Evolutionary conservation across 2,888 invertebrate genomes (phyloP), one percentile per base, ranked within the genome.

Genomic region (Drosophila gaucha): DNA sequence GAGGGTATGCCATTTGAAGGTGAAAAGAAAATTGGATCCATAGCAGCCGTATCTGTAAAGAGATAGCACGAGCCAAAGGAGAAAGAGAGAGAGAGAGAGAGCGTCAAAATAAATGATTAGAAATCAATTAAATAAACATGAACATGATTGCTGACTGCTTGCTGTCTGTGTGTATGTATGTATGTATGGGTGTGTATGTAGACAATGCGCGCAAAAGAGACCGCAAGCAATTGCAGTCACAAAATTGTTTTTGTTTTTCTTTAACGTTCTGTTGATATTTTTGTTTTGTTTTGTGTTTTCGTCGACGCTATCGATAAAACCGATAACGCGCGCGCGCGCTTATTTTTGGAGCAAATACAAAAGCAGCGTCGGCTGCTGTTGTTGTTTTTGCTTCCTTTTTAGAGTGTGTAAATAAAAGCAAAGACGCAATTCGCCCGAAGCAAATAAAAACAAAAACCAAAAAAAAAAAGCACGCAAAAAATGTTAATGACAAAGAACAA

Each of bases 1-100:
- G 96, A 95, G 46, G 96, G 96, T 86, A 96, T 94, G 88, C 95
- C 96, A 92, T 94, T 92, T 60, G 95, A 93, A 69, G 95, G 93
- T 66, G 95, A 93, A 90, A 94, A 94, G 89, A 95, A 94, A 91
- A 96, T 94, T 74, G 95, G 95, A 93, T 96, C 96, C 96, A 96
- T 96, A 74, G 91, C 91, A 88, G 89, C 78, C 87, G 90, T 89
- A 89, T 90, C 91, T 91, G 80, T 70, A 89, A 90, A 49, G 88
- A 56, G 57, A 51, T 30, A 44, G 39, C 16, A 52, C 52, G 44
- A 18, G 30, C 28, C 26, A 49, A 39, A 4, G 3, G 31, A 33
- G 35, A 47, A 20, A 41, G 18, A 56, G 55, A 88, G 89, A 24
- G 26, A 46, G 31, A 41, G 39, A 28, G 59, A 33, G 16, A 20